Conservation (phyloP, 1,140 invertebrate genomes). For the Drosophila navojoa region DNA sequence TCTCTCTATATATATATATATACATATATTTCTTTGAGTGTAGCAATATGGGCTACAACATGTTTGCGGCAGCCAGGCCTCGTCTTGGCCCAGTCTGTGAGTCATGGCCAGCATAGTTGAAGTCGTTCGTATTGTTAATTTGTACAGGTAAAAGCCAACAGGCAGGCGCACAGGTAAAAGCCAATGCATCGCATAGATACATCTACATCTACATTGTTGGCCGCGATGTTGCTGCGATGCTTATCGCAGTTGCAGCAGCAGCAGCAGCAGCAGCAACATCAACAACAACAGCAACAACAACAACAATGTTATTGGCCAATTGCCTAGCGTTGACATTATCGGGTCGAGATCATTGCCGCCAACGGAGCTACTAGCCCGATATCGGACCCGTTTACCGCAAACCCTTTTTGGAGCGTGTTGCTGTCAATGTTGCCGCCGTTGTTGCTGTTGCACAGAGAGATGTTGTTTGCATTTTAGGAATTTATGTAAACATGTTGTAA, state of each 20-base stretch:
- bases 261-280: slow-evolving; percentile 23
- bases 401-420: slow-evolving; percentile 69
- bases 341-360: slow-evolving; percentile 69
- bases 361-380: slow-evolving; percentile 49
- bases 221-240: slow-evolving; percentile 73
- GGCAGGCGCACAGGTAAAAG: slow-evolving; percentile 13
- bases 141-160: slow-evolving; percentile 54
- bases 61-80: slow-evolving; percentile 1
- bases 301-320: slow-evolving; percentile 81
- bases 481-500: slow-evolving; percentile 84
- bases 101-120: slow-evolving; percentile 41
- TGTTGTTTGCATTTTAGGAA: slow-evolving; percentile 83
- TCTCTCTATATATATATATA: too few relatives aligned
- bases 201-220: slow-evolving; percentile 74
- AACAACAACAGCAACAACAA: slow-evolving; percentile 41
- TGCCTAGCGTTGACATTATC: slow-evolving; percentile 82
- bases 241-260: slow-evolving; percentile 53
- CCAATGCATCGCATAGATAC: slow-evolving; percentile 45
- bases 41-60: slow-evolving; percentile 57
- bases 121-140: slow-evolving; percentile 73
- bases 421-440: slow-evolving; percentile 68
- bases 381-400: slow-evolving; percentile 37
- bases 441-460: slow-evolving; percentile 53
- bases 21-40: slow-evolving; percentile 43
- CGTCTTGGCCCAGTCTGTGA: slow-evolving; percentile 24